phyloP scores from a whole-genome alignment of 2,113 vertebrate species.

The Numida meleagris region DNA sequence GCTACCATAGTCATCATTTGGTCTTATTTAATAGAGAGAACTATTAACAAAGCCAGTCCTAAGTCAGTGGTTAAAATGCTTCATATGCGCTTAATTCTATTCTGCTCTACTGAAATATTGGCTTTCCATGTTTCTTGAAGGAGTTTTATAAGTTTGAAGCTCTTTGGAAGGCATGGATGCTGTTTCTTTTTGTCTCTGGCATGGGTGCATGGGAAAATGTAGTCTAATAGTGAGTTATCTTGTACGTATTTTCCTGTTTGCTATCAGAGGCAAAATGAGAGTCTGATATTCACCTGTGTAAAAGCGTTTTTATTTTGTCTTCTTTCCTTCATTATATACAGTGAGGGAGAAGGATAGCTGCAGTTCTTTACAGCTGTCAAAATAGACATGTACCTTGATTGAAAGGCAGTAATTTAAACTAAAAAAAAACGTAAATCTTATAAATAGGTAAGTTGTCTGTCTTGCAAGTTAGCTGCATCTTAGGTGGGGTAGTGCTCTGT shows the following conservation, averaged over 20 bases:
- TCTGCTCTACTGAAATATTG: background rate
- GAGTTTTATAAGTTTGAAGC: background rate
- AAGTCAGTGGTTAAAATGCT: background rate
- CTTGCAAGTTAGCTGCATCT: background rate
- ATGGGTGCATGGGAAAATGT: background rate
- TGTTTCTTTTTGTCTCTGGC: conserved; percentile 1
- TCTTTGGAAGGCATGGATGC: conserved; percentile 35
- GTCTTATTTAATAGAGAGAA: background rate
- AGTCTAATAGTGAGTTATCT: background rate
- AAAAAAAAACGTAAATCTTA: background rate
- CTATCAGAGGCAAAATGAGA: background rate
- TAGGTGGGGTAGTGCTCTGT: background rate
- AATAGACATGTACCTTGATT: background rate
- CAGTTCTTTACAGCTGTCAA: background rate
- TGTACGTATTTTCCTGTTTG: conserved; percentile 3
- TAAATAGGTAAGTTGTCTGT: background rate
- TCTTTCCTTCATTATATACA: background rate
- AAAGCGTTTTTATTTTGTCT: background rate
- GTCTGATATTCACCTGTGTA: background rate
- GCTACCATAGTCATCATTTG: background rate
- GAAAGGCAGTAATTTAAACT: background rate
- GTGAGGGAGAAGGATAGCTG: background rate
- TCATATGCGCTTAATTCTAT: background rate
- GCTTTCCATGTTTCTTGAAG: background rate
- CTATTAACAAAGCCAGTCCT: background rate